Conservation (phyloP, 2,888 invertebrate species). For the Platynereis dumerilii region DNA sequence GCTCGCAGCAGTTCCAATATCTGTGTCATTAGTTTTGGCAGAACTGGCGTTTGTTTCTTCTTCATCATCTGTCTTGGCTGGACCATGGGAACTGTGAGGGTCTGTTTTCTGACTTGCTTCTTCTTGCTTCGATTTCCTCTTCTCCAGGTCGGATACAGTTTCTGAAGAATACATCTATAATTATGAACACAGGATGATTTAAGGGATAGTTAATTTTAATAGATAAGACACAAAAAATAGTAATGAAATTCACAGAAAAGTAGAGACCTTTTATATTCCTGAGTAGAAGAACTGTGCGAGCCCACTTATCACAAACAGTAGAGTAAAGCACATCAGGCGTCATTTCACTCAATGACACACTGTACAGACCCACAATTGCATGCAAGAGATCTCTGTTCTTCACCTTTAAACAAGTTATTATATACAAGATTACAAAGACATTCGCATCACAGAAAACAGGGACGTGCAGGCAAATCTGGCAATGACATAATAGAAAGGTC, state of each 20-base stretch:
- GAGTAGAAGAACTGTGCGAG: conserved; percentile 59
- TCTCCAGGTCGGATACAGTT: conserved; percentile 3
- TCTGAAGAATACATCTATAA: too few relatives aligned
- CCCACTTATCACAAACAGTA: conserved; percentile 62
- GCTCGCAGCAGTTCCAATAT: background rate
- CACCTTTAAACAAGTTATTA: conserved; percentile 30
- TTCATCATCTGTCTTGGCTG: background rate
- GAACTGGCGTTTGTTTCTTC: background rate
- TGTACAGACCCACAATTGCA: conserved; percentile 62
- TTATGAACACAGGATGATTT: too few relatives aligned
- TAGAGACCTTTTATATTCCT: conserved; percentile 58
- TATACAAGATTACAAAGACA: background rate
- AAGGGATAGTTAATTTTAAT: too few relatives aligned
- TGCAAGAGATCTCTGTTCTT: conserved; percentile 57
- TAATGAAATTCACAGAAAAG: too few relatives aligned
- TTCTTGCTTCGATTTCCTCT: conserved; percentile 4
- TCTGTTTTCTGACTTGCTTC: conserved; percentile 8
- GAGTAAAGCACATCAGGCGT: conserved; percentile 61
- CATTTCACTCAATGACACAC: conserved; percentile 61
- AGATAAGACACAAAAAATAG: too few relatives aligned
- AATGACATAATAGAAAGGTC: too few relatives aligned
- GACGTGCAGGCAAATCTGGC: background rate
- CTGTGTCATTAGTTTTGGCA: background rate
- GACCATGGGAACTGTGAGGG: too few relatives aligned
- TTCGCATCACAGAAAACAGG: background rate